Evolutionary conservation across 1,140 invertebrate species (phyloP).

Genomic region (Drosophila ambigua): DNA sequence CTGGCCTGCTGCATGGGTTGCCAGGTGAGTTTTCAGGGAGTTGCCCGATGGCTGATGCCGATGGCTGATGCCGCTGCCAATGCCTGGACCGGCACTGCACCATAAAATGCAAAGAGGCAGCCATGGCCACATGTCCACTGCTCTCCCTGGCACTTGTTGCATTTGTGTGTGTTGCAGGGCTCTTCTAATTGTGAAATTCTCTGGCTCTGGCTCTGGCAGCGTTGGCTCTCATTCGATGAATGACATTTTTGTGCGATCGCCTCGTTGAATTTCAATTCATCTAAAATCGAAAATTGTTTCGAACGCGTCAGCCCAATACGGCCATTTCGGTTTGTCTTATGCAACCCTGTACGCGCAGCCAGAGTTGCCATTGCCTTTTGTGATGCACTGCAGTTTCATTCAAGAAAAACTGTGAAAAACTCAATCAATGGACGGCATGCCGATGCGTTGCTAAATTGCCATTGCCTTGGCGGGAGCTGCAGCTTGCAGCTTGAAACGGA

Average conservation of each 20-base stretch:
- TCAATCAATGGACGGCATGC: slow-evolving; percentile 72
- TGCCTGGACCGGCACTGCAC: slow-evolving; percentile 21
- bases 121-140: slow-evolving; percentile 20
- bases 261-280: slow-evolving; percentile 71
- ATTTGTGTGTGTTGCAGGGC: slow-evolving; percentile 34
- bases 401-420: slow-evolving; percentile 70
- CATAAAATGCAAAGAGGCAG: slow-evolving; percentile 75
- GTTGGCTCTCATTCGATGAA: slow-evolving; percentile 13
- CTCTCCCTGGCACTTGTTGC: too few relatives aligned
- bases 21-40: slow-evolving; percentile 50
- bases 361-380: slow-evolving; percentile 41
- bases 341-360: background rate
- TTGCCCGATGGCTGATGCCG: slow-evolving; percentile 8
- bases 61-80: background rate
- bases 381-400: slow-evolving; percentile 43
- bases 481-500: too few relatives aligned
- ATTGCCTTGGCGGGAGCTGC: slow-evolving; percentile 32
- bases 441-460: slow-evolving; percentile 76
- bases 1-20: slow-evolving; percentile 14
- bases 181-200: slow-evolving; percentile 43
- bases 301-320: slow-evolving; percentile 54
- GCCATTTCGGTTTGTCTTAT: slow-evolving; percentile 47
- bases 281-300: slow-evolving; percentile 71
- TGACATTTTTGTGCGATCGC: slow-evolving; percentile 67
- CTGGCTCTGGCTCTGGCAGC: background rate